Conservation (phyloP, 2,797 vertebrate genomes). For the Fistularia commersonii region DNA sequence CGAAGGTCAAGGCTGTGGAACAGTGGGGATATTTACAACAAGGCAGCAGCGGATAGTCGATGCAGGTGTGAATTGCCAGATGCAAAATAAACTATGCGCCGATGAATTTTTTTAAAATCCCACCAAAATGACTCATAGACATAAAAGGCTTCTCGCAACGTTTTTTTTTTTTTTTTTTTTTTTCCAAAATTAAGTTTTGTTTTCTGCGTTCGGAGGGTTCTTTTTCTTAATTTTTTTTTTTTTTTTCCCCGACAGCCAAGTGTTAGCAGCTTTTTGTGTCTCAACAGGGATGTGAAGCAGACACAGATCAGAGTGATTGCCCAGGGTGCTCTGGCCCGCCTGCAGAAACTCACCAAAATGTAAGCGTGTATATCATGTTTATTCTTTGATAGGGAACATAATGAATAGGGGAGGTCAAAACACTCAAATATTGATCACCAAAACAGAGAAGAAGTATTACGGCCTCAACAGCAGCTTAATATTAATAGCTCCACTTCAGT, state of each 20-base stretch:
- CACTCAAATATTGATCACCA: conserved; percentile 41
- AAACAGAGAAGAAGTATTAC: conserved; percentile 5
- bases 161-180: too few relatives aligned
- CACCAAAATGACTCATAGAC: too few relatives aligned
- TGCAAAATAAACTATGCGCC: conserved; percentile 5
- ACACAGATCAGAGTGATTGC: conserved; percentile 44
- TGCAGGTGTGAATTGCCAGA: conserved; percentile 8
- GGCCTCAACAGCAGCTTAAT: too few relatives aligned
- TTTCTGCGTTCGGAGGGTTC: too few relatives aligned
- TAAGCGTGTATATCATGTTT: conserved; percentile 54
- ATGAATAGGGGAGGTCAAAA: conserved; percentile 49
- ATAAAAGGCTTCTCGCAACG: too few relatives aligned
- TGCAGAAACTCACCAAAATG: conserved; percentile 49
- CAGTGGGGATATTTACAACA: conserved; percentile 32
- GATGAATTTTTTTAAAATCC: too few relatives aligned
- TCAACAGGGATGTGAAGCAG: conserved; percentile 41
- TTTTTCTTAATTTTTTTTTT: too few relatives aligned
- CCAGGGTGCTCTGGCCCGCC: conserved; percentile 19
- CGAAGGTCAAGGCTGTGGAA: conserved; percentile 58
- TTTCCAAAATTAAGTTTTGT: too few relatives aligned
- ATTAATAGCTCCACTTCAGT: too few relatives aligned
- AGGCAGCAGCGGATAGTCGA: conserved; percentile 13
- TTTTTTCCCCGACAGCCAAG: neutral
- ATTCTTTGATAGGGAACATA: conserved; percentile 47
- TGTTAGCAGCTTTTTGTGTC: conserved; percentile 11